Evolutionary conservation across 2,113 vertebrate genomes (phyloP).

Genomic region (Hyaena hyaena): DNA sequence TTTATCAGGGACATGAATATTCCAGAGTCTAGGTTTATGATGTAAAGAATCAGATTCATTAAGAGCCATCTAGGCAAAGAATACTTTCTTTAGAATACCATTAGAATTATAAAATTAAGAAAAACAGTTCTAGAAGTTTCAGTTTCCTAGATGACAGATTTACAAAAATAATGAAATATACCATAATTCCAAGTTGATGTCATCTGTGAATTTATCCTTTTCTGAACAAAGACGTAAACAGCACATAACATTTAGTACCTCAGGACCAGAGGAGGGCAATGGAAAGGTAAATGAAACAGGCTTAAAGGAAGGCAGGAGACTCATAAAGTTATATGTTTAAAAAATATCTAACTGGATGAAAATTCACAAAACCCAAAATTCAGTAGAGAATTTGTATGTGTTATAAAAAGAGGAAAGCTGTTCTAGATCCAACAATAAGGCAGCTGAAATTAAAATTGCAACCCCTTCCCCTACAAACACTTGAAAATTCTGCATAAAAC

Average conservation of each 20-base stretch:
- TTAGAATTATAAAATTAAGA: conserved; percentile 27
- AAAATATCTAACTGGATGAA: background rate
- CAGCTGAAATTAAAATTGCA: background rate
- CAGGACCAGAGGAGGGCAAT: background rate
- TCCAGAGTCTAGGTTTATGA: background rate
- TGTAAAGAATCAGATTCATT: background rate
- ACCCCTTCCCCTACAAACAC: background rate
- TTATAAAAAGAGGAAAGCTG: background rate
- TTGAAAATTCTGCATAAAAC: background rate
- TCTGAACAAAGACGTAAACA: background rate
- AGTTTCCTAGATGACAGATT: background rate
- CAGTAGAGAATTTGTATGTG: background rate
- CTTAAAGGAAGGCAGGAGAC: background rate
- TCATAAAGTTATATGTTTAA: background rate
- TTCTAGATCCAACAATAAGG: background rate
- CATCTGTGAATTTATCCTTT: background rate
- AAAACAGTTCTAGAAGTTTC: background rate
- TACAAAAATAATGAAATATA: background rate
- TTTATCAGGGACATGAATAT: background rate
- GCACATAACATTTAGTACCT: background rate
- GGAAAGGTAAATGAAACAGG: background rate
- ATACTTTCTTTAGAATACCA: background rate
- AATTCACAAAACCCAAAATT: background rate
- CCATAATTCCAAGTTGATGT: background rate
- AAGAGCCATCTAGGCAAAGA: background rate